Evolutionary conservation across 2,113 vertebrate genomes (phyloP), one percentile per base, ranked within the genome.

Genomic region (Penelope pileata): DNA sequence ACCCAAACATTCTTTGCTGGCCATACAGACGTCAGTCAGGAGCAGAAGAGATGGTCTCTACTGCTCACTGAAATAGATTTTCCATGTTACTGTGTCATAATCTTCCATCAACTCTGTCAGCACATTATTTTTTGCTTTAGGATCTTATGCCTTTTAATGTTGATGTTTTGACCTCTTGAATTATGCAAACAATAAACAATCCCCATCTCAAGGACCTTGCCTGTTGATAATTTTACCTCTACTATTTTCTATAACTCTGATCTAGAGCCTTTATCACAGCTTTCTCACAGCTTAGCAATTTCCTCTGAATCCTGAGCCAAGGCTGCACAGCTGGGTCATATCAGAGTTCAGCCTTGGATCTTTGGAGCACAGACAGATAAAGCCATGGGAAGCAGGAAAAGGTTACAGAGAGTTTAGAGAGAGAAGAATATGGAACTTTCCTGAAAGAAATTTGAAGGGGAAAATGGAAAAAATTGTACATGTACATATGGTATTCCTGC

Each of bases 301-400:
- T 93, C 27, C 23, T 68, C 54, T 86, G 73, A 86, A 83, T 50
- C 50, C 16, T 77, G 18, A 93, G 86, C 68, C 91, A 94, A 80
- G 43, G 32, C 22, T 74, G 16, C 0, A 2, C 76, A 93, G 68
- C 76, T 93, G 83, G 18, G 26, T 54, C 6, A 8, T 26, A 53
- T 90, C 72, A 88, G 14, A 64, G 30, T 21, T 53, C 13, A 1
- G 76, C 7, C 26, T 76, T 81, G 45, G 50, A 86, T 83, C 27
- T 7, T 86, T 45, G 38, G 12, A 67, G 23, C 9, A 67, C 5
- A 54, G 29, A 83, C 59, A 75, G 22, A 77, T 0, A 3, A 88
- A 86, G 24, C 8, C 29, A 78, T 42, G 42, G 19, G 50, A 83
- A 62, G 51, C 32, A 40, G 7, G 6, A 19, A 83, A 73, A 77